Percentiles rank a stretch among this genome's conserved stretches.
These are phyloP conservation scores for Rhinolophus sinicus DNA, from an alignment of 2,113 vertebrate genomes.

Conservation along the genomic window DNA sequence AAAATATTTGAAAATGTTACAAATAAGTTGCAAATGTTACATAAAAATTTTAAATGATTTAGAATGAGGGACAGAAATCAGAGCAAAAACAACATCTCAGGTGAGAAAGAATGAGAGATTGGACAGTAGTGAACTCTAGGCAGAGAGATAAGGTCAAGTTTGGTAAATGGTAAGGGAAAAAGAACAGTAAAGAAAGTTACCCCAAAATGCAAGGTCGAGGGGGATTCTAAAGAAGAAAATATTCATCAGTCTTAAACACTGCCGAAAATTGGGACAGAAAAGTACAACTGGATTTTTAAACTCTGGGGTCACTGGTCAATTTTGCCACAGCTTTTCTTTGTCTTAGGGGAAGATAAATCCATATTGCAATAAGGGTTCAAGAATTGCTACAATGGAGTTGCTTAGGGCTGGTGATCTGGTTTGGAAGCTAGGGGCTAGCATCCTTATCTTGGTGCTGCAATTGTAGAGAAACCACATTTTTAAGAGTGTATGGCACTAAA, in stretches of 20 bases:
- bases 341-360: neutral
- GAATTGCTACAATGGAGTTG: neutral
- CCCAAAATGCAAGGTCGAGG: neutral
- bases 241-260: neutral
- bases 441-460: neutral
- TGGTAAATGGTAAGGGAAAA: neutral
- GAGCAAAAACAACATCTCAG: neutral
- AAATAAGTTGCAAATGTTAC: neutral
- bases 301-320: neutral
- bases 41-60: neutral
- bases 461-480: neutral
- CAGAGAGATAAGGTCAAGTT: neutral
- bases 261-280: neutral
- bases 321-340: neutral
- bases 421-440: neutral
- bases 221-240: neutral
- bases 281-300: neutral
- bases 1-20: neutral
- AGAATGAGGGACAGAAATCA: neutral
- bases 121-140: neutral
- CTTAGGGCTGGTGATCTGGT: neutral
- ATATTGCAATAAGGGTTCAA: rapidly evolving
- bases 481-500: neutral
- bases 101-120: neutral
- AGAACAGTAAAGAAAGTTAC: neutral